Evolutionary conservation across 2,888 invertebrate genomes (phyloP), one percentile per base, ranked within the genome.

Genomic region (Electrophaes corylata): DNA sequence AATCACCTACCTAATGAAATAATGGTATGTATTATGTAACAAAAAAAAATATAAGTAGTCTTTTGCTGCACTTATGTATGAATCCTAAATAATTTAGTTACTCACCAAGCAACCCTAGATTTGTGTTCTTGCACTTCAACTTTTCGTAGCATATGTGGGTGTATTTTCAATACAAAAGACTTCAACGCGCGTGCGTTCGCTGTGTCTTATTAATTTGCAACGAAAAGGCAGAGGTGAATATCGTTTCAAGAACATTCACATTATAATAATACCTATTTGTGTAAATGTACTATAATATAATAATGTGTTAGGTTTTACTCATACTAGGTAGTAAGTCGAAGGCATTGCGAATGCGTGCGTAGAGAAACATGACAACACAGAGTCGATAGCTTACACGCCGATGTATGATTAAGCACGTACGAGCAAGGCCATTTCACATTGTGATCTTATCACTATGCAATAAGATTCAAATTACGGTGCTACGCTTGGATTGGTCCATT

Each of bases 341-440:
- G 46, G 56, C 57, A 61, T 60, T 64, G 65, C 64, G 59, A 64
- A 57, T 40, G 53, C 53, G 62, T 68, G 67, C 59, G 61, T 62
- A 62, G 53, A 62, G 55, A 47, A 43, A 40, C 46, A 54, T 40
- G 45, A 44, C 48, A 41, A 26, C 60, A 57, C 51, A 57, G 61
- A 47, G 10, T 35, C 47, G 33, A 49, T 40, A 40, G 12, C 40
- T 31, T 49, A 64, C 18, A 29, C 41, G 65, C 63, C 70, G 67
- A 66, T 71, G 65, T 73, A 77, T 75, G 72, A 74, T 67, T 65
- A 60, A 62, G 67, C 78, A 75, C 76, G 78, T 70, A 60, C 65
- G 62, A 8, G 51, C 46, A 56, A 54, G 48, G 33, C 37, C 18
- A 14, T 43, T 35, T 16, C 4, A 43, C 49, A 56, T 51, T 55